Conservation (phyloP, 1,140 invertebrate species). For the Sminthurides bifidus region DNA sequence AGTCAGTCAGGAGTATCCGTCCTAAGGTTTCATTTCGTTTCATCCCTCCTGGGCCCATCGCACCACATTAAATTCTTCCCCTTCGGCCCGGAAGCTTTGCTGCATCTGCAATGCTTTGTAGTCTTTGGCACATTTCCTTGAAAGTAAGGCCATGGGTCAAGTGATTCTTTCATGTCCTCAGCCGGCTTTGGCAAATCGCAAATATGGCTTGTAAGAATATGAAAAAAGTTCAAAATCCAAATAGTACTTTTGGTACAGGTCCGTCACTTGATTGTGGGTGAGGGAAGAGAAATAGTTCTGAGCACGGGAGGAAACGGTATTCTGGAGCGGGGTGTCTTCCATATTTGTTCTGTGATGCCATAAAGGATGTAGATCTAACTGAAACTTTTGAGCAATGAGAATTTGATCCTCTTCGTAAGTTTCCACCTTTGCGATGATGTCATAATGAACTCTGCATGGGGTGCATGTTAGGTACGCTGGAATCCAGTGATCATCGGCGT, state of each 20-base stretch:
- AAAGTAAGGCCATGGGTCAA: no score
- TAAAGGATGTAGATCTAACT: conserved; percentile 41
- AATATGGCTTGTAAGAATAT: conserved; percentile 39
- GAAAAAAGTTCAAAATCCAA: conserved; percentile 55
- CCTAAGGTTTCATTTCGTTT: no score
- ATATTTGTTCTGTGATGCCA: conserved; percentile 37
- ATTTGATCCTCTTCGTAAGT: conserved; percentile 52
- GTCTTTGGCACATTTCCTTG: no score
- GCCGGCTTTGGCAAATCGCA: no score
- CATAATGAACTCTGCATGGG: conserved; percentile 57
- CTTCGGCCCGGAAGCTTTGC: no score
- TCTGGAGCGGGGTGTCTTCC: not conserved
- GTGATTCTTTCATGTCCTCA: no score
- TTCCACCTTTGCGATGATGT: conserved; percentile 52
- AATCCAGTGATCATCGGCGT: conserved; percentile 56
- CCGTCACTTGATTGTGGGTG: conserved; percentile 44
- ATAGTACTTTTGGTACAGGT: conserved; percentile 56
- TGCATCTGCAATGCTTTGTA: no score
- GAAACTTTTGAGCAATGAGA: conserved; percentile 49
- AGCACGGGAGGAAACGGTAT: conserved; percentile 28
- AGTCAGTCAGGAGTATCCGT: no score
- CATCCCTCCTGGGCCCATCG: no score
- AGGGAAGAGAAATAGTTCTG: conserved; percentile 52
- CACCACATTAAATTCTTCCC: no score
- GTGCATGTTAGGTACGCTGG: conserved; percentile 59